Conservation (phyloP, 2,113 vertebrate genomes). For the Malurus elegans region DNA sequence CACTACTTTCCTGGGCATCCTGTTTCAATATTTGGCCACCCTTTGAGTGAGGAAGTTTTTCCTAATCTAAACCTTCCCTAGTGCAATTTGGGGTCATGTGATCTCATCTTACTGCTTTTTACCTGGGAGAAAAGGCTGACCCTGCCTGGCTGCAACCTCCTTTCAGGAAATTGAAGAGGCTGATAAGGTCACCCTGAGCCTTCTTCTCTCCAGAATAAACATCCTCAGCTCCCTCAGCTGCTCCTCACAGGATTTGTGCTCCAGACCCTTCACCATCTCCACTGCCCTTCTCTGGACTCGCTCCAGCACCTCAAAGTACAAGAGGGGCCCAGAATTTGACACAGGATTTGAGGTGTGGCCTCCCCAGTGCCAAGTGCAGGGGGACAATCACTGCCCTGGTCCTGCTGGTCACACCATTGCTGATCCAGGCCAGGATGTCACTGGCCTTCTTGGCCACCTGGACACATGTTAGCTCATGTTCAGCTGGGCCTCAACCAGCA, state of each 20-base stretch:
- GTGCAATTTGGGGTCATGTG: neutral
- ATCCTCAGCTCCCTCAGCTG: accelerated
- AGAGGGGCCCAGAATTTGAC: neutral
- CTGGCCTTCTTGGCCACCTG: neutral
- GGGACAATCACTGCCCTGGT: accelerated
- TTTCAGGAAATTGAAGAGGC: neutral
- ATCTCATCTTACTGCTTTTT: neutral
- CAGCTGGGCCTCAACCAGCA: accelerated
- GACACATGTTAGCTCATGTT: accelerated
- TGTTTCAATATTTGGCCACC: neutral
- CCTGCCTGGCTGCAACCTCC: neutral
- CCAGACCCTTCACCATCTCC: neutral
- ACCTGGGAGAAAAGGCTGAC: neutral
- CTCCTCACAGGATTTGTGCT: neutral
- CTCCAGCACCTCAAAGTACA: neutral
- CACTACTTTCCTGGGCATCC: neutral
- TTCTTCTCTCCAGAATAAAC: neutral
- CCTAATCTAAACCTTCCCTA: neutral
- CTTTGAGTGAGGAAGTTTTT: neutral
- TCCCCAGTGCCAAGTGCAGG: accelerated
- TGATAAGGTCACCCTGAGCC: neutral
- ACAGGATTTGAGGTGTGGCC: accelerated
- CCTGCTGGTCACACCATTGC: neutral
- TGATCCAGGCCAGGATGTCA: neutral
- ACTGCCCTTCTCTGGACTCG: accelerated